Base-by-base conservation (phyloP, 2,888 invertebrate genomes). In the Branchinecta sandiegonensis region DNA sequence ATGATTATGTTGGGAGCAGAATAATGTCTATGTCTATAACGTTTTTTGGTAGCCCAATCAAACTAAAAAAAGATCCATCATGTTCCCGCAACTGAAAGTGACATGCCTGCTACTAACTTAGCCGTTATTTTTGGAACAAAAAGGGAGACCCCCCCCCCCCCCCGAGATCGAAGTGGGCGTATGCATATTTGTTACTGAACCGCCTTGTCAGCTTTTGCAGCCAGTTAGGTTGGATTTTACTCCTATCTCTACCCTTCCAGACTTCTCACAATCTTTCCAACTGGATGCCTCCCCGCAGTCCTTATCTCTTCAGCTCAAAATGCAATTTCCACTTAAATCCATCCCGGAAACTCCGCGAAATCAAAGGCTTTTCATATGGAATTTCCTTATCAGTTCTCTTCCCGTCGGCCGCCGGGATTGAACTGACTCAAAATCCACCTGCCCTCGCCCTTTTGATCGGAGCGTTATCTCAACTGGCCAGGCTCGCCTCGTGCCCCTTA, bases 341-440 rank as follows among this genome's bases (percentile, higher is more conserved):
- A 56, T 56, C 63, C 63, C 23, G 63, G 63, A 56, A 56, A 56
- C 63, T 56, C 63, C 23, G 23, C 14, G 63, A 56, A 56, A 56
- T 56, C 63, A 56, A 56, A 56, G 63, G 63, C 63, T 56, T 56
- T 37, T 56, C 63, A 56, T 56, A 56, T 56, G 23, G 63, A 56
- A 56, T 56, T 56, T 56, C 23, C 63, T 56, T 56, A 56, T 56
- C 63, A 56, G 23, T 56, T 23, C 14, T 17, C 14, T n/a, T 56
- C 63, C n/a, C 63, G 63, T 56, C 63, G 23, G 63, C 63, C 63
- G 37, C 63, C n/a, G 63, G 63, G 63, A 56, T 56, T 56, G 63
- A 56, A 56, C 37, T 37, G 37, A 37, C 63, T 56, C 63, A 8
- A 56, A 56, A 17, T 56, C 63, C 23, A 56, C 63, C 63, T 56